These are phyloP conservation scores for Pogonocherus hispidulus DNA, from an alignment of 2,888 invertebrate species.

Conservation along the genomic window DNA sequence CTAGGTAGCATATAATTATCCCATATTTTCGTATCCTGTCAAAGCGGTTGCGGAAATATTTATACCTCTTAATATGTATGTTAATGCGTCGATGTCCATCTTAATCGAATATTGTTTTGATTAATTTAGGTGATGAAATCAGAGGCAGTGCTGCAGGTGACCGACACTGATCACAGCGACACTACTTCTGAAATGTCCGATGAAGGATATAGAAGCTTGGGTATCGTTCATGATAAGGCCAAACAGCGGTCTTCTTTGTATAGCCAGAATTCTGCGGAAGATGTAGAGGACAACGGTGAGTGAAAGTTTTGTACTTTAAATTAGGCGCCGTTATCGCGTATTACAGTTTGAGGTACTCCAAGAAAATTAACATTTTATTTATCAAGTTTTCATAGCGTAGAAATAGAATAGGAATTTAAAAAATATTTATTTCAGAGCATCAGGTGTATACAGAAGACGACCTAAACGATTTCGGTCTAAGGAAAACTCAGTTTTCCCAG, in stretches of 20 bases:
- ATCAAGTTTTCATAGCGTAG: too few species aligned
- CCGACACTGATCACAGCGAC: constrained; percentile 72
- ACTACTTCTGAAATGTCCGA: constrained; percentile 89
- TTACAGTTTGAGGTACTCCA: too few species aligned
- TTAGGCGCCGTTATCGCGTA: too few species aligned
- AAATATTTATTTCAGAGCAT: constrained; percentile 80
- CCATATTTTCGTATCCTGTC: constrained; percentile 24
- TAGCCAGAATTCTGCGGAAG: constrained; percentile 81
- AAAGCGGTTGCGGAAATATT: constrained; percentile 3
- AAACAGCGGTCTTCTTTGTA: constrained; percentile 77
- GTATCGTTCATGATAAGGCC: constrained; percentile 73
- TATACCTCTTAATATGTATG: constrained; percentile 13
- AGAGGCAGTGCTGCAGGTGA: constrained; percentile 65
- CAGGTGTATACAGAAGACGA: constrained; percentile 75
- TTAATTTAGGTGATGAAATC: constrained; percentile 65
- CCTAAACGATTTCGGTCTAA: constrained; percentile 78
- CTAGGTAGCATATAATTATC: not conserved
- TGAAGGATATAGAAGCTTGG: constrained; percentile 87
- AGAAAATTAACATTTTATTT: too few species aligned
- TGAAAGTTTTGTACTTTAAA: too few species aligned
- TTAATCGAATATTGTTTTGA: not conserved
- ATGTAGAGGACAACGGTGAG: constrained; percentile 80
- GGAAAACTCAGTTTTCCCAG: constrained; percentile 79
- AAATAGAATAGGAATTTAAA: too few species aligned
- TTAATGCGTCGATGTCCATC: not conserved